Evolutionary conservation across 2,797 vertebrate genomes (phyloP).

Genomic region (Coracias cyanogaster): DNA sequence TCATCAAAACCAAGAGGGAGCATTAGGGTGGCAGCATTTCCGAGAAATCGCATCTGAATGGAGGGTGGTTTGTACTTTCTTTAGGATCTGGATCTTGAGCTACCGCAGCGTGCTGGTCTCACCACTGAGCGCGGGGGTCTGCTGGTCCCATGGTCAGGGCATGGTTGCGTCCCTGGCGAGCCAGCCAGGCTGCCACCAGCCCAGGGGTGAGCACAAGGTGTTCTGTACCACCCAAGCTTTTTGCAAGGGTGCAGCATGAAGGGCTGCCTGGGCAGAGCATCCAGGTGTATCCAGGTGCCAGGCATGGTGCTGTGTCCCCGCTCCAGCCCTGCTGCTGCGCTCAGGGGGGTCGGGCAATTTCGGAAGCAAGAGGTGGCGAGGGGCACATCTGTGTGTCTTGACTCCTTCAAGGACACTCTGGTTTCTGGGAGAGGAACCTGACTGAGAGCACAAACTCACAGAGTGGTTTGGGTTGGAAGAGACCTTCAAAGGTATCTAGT

Average conservation of each 20-base stretch:
- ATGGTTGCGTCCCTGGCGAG: background rate
- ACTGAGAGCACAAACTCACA: no score
- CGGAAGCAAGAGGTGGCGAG: no score
- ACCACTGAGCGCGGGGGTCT: background rate
- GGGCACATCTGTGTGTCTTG: no score
- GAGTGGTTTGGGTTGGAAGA: no score
- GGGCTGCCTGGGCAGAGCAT: background rate
- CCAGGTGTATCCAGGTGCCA: background rate
- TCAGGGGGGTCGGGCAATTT: background rate
- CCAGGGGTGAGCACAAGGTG: background rate
- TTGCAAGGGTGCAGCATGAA: background rate
- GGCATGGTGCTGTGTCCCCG: background rate
- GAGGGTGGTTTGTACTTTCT: background rate
- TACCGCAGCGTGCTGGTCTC: background rate
- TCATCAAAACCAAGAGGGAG: background rate
- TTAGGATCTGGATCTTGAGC: background rate
- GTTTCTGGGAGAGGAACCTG: no score
- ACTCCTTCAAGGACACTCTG: no score
- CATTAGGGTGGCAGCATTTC: background rate
- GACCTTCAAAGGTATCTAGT: no score
- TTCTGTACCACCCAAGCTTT: rapidly evolving
- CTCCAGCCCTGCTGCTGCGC: background rate
- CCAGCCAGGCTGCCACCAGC: background rate
- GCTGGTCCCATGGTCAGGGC: rapidly evolving
- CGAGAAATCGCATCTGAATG: background rate